Evolutionary conservation across 2,888 invertebrate genomes (phyloP).

Genomic region (Brenthis daphne): DNA sequence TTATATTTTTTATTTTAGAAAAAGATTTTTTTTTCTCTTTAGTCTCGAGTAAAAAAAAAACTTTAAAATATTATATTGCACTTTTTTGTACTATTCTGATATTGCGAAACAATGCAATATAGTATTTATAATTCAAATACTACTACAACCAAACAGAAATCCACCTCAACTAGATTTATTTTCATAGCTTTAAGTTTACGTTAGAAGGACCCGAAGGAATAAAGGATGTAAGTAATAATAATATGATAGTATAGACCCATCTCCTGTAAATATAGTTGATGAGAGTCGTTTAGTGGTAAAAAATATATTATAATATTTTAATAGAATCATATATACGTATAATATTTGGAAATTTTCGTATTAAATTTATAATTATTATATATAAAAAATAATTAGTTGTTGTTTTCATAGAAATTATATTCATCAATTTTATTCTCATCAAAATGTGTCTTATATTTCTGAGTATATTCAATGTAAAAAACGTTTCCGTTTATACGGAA

Average conservation of each 20-base stretch:
- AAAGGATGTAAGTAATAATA: neutral
- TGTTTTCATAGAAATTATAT: too few relatives aligned
- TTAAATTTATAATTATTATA: too few relatives aligned
- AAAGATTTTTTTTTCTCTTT: neutral
- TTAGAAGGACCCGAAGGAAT: neutral
- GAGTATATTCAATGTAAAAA: too few relatives aligned
- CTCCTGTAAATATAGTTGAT: conserved; percentile 25
- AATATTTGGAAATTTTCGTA: too few relatives aligned
- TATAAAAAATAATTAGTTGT: too few relatives aligned
- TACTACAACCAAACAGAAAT: conserved; percentile 72
- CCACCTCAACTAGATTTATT: conserved; percentile 62
- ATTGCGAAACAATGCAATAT: conserved; percentile 31
- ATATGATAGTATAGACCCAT: conserved; percentile 5
- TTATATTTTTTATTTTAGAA: neutral
- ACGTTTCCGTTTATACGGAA: too few relatives aligned
- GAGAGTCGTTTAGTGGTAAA: conserved; percentile 4
- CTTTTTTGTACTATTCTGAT: conserved; percentile 14
- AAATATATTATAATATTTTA: too few relatives aligned
- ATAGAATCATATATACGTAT: too few relatives aligned
- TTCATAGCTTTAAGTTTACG: conserved; percentile 18
- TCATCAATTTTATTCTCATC: too few relatives aligned
- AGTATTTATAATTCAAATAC: conserved; percentile 52
- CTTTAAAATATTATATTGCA: conserved; percentile 28
- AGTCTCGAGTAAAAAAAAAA: neutral
- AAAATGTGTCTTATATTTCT: too few relatives aligned